Base-by-base conservation (phyloP, 2,113 vertebrate genomes). In the Pteronura brasiliensis region DNA sequence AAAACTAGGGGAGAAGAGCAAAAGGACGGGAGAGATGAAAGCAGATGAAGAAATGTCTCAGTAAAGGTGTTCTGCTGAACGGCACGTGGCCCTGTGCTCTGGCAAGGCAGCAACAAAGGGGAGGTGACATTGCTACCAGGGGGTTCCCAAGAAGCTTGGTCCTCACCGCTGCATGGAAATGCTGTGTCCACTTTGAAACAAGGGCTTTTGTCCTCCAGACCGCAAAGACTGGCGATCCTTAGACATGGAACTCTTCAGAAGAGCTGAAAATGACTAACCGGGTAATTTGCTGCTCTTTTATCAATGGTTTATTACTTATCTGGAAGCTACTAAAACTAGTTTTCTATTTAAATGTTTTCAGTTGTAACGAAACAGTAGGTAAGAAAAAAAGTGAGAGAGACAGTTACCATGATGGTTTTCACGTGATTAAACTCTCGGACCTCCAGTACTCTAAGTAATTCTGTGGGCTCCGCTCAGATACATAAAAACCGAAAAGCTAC, bases 141-240 rank as follows among this genome's bases (percentile, higher is more conserved):
- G 36, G 36, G 23, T 4, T 14, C 34, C 6, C 7, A 34, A 52
- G 44, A 34, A 71, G 74, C 47, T 69, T 44, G 10, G 9, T 4
- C 27, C n/a, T 34, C 57, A 67, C 4, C 9, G 27, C 15, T 0
- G 44, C 11, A 5, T 0, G 1, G 13, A 76, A 55, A 23, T 2
- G n/a, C 65, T 0, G 2, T 23, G 42, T 4, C 23, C 12, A 36
- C 15, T 31, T 12, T 5, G 57, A 57, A 82, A n/a, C 23, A 31
- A 83, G 57, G 65, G 21, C 18, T 57, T 44, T 12, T 55, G 76
- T 21, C 55, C 55, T 57, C 42, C 4, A 65, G 47, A 11, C 42
- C 8, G 36, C 67, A 59, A 31, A 92, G 36, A 65, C 69, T 36
- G 55, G 42, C 15, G 4, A 44, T 15, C n/a, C 17, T 80, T 42